phyloP scores from a whole-genome alignment of 1,140 invertebrate species.

The Aphaenogaster ashmeadi region DNA sequence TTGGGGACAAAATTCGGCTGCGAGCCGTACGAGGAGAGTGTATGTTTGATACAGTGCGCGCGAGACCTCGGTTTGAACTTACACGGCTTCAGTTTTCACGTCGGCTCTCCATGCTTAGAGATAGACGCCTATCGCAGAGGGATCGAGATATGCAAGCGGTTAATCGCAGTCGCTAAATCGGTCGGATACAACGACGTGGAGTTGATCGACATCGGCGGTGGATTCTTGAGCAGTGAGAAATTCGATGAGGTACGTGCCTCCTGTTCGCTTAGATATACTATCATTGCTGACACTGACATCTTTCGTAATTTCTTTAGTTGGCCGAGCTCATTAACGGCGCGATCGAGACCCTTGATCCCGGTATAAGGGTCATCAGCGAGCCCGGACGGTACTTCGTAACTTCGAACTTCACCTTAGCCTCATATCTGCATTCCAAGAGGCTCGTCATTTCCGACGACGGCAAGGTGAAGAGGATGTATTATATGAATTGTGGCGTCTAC shows the following conservation, averaged over 20 bases:
- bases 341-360: constrained; percentile 89
- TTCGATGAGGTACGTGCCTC: constrained; percentile 89
- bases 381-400: constrained; percentile 91
- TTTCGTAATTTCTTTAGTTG: constrained; percentile 82
- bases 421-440: constrained; percentile 89
- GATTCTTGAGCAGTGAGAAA: constrained; percentile 91
- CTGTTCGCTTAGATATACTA: not conserved
- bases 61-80: constrained; percentile 91
- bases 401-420: constrained; percentile 89
- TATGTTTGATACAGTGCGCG: constrained; percentile 92
- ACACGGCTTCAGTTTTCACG: constrained; percentile 96
- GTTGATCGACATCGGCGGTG: constrained; percentile 94
- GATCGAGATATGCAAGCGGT: constrained; percentile 89
- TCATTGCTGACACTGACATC: not conserved
- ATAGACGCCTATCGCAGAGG: constrained; percentile 91
- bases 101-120: constrained; percentile 94
- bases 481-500: constrained; percentile 92
- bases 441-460: constrained; percentile 81
- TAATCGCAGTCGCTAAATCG: constrained; percentile 90
- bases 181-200: constrained; percentile 91
- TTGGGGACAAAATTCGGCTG: constrained; percentile 98
- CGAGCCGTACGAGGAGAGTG: constrained; percentile 92
- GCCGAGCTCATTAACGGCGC: constrained; percentile 87
- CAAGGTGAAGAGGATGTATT: constrained; percentile 88
- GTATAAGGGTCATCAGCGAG: constrained; percentile 90